Evolutionary conservation across 2,797 vertebrate species (phyloP).

Genomic region (Ataeniobius toweri): DNA sequence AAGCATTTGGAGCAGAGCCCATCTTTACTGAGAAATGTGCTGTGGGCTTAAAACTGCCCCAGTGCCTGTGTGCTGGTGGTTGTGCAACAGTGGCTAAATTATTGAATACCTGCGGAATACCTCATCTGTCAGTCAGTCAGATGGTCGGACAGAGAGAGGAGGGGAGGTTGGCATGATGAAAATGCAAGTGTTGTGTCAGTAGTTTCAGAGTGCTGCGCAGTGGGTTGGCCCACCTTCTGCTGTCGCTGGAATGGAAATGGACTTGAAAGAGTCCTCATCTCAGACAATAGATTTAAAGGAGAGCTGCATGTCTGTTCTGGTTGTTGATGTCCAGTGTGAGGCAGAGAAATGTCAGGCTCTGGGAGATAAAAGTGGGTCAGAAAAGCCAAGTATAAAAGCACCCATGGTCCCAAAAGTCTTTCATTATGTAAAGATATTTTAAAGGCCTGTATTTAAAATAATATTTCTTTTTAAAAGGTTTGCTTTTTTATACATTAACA

Average conservation of each 20-base stretch:
- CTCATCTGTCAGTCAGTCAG: slow-evolving; percentile 62
- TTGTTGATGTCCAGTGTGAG: slow-evolving; percentile 49
- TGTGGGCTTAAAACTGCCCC: slow-evolving; percentile 36
- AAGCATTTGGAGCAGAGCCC: slow-evolving; percentile 53
- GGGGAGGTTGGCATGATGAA: slow-evolving; percentile 41
- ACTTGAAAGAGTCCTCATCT: slow-evolving; percentile 58
- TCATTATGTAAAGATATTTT: neutral
- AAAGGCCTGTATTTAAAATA: neutral
- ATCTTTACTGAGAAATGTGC: slow-evolving; percentile 41
- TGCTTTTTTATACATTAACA: neutral
- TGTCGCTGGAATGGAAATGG: slow-evolving; percentile 50
- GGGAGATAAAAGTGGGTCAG: slow-evolving; percentile 29
- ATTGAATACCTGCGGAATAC: slow-evolving; percentile 69
- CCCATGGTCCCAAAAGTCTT: neutral
- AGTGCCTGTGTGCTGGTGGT: slow-evolving; percentile 35
- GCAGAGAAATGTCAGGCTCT: slow-evolving; percentile 56
- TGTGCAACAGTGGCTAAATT: slow-evolving; percentile 65
- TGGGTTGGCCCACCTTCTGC: slow-evolving; percentile 49
- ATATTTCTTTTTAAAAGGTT: neutral
- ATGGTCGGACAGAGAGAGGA: slow-evolving; percentile 47
- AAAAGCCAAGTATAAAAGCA: neutral
- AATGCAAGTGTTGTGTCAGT: slow-evolving; percentile 50
- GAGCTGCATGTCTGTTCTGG: slow-evolving; percentile 33
- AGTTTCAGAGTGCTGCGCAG: slow-evolving; percentile 30
- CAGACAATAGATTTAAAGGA: slow-evolving; percentile 42